These are phyloP conservation scores for Therioaphis trifolii DNA, from an alignment of 2,888 invertebrate genomes.

Conservation along the genomic window DNA sequence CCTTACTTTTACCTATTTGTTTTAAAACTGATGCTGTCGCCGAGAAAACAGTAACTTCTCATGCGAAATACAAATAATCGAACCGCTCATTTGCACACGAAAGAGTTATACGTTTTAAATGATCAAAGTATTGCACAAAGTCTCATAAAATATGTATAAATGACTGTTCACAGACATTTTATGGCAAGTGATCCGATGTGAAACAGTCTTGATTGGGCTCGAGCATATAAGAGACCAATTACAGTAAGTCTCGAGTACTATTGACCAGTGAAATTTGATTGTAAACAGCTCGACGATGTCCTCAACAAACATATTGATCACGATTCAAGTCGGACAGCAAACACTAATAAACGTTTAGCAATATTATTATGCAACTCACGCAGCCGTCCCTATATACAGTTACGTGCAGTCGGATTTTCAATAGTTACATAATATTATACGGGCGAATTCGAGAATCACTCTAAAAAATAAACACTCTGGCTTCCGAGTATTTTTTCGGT, in stretches of 20 bases:
- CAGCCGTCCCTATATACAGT: too few relatives aligned
- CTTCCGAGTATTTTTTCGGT: too few relatives aligned
- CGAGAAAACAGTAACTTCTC: too few relatives aligned
- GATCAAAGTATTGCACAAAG: neutral
- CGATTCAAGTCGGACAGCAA: neutral
- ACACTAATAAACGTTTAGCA: neutral
- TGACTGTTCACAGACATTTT: neutral
- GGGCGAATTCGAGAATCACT: too few relatives aligned
- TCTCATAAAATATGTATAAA: neutral
- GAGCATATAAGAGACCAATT: neutral
- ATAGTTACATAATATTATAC: too few relatives aligned
- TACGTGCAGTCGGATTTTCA: too few relatives aligned
- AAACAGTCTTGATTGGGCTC: neutral
- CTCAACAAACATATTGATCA: constrained; percentile 1
- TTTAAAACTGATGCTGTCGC: too few relatives aligned
- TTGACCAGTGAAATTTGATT: neutral
- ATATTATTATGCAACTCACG: too few relatives aligned
- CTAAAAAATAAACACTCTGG: too few relatives aligned
- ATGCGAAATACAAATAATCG: neutral
- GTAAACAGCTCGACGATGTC: neutral
- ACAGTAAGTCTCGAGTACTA: neutral
- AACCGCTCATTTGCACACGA: neutral
- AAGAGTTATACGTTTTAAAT: neutral
- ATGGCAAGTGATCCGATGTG: neutral
- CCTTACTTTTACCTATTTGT: too few relatives aligned